Evolutionary conservation across 2,113 vertebrate genomes (phyloP).

Genomic region (human (Homo sapiens)): DNA sequence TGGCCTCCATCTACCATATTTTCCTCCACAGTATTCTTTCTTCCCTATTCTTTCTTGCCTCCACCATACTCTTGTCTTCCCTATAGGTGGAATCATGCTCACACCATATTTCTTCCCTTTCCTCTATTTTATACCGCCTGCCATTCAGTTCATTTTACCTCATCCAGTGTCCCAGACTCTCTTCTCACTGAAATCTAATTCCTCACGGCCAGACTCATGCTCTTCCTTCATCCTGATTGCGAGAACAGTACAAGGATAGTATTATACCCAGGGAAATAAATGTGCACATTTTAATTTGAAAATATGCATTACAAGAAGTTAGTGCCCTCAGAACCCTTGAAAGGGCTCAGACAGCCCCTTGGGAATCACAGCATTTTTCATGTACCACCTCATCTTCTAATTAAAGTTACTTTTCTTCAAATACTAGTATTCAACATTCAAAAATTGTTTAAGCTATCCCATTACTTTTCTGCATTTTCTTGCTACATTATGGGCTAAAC

Average conservation of each 20-base stretch:
- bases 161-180: background rate
- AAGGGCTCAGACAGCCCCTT: background rate
- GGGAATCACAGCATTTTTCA: background rate
- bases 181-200: background rate
- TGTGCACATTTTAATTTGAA: background rate
- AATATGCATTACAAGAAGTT: background rate
- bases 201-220: background rate
- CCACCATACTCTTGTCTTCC: background rate
- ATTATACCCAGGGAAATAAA: background rate
- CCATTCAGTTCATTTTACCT: background rate
- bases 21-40: background rate
- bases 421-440: background rate
- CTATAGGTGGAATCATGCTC: background rate
- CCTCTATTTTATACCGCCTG: background rate
- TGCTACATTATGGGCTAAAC: background rate
- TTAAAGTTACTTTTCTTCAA: conserved; percentile 19
- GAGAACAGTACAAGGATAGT: background rate
- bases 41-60: background rate
- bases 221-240: background rate
- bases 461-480: conserved; percentile 22
- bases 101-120: background rate
- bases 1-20: background rate
- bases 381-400: background rate
- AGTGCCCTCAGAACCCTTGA: background rate
- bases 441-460: background rate